A percentile compares a stretch with the other conserved stretches of the same genome.
phyloP scores from a whole-genome alignment of 2,113 vertebrate genomes.

The Formicarius rufipectus region DNA sequence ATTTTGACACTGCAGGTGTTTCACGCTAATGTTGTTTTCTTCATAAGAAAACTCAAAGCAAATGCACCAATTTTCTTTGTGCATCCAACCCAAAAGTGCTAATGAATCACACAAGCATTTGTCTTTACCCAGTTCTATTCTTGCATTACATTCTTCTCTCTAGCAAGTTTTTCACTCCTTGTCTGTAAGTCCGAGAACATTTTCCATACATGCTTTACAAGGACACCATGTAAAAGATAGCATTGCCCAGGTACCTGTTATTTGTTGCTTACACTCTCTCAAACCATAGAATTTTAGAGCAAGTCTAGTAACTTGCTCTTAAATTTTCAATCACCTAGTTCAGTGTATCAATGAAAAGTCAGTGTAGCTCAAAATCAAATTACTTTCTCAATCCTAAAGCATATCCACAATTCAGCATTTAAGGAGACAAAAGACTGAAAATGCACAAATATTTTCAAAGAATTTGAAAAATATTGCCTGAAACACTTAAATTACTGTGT shows the following conservation, averaged over 20 bases:
- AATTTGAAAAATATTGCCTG: background rate
- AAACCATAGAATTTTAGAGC: background rate
- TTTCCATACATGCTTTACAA: fast-evolving
- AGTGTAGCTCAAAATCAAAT: background rate
- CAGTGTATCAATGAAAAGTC: background rate
- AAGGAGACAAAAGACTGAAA: background rate
- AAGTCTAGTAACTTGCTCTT: background rate
- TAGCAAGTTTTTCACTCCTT: background rate
- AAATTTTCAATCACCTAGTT: background rate
- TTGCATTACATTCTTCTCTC: background rate
- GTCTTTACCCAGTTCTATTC: background rate
- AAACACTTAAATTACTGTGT: background rate
- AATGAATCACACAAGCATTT: background rate
- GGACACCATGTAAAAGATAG: background rate
- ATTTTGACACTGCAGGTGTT: background rate
- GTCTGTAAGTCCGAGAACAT: background rate
- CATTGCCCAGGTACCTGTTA: background rate
- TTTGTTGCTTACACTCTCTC: background rate
- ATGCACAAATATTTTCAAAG: background rate
- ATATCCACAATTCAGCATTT: background rate
- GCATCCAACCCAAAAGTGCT: background rate
- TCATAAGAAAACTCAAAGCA: background rate
- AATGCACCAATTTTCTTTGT: background rate
- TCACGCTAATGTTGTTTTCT: background rate
- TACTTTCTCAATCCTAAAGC: background rate